These are phyloP conservation scores for Mus spicilegus DNA, from an alignment of 2,113 vertebrate genomes.

Conservation along the genomic window DNA sequence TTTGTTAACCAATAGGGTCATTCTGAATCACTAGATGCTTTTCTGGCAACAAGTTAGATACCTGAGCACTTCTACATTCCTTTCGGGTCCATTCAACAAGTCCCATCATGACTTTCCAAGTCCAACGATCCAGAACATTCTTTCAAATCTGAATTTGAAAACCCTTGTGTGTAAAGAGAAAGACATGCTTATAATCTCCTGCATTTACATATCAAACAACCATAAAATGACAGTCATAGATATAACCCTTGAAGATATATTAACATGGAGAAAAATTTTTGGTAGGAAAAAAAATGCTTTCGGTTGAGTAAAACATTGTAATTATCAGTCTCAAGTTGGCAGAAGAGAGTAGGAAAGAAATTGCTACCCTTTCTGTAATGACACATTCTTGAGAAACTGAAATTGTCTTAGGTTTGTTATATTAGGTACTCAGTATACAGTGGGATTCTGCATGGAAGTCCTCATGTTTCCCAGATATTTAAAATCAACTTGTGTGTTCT, in stretches of 20 bases:
- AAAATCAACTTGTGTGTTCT: neutral
- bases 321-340: neutral
- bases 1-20: neutral
- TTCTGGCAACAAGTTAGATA: neutral
- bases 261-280: neutral
- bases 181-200: neutral
- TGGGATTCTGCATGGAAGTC: neutral
- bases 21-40: neutral
- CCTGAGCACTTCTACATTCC: neutral
- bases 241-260: neutral
- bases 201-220: neutral
- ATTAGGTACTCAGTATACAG: neutral
- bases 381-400: neutral
- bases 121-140: neutral
- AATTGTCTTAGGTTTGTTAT: neutral
- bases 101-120: neutral
- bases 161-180: neutral
- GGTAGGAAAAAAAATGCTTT: neutral
- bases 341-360: neutral
- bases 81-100: neutral
- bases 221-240: neutral
- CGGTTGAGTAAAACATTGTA: neutral
- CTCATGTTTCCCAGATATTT: neutral
- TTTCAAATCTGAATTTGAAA: neutral
- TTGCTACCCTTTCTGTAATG: neutral